Evolutionary conservation across 2,113 vertebrate species (phyloP).

Genomic region (Eublepharis macularius): DNA sequence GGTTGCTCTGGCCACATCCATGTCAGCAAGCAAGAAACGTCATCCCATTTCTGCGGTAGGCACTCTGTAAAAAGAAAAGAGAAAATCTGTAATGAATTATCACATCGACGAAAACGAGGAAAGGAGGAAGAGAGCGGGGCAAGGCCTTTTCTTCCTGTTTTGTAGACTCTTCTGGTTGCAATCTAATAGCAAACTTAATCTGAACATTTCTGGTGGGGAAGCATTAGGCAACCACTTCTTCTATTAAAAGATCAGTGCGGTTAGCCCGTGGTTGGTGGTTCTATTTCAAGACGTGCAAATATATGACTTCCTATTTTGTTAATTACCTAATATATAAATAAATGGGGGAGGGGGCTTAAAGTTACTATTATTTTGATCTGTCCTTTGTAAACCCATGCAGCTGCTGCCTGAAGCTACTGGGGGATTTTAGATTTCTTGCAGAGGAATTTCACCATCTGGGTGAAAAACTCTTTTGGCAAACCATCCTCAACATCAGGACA

Average conservation of each 20-base stretch:
- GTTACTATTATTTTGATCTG: conserved; percentile 51
- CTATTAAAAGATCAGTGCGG: conserved; percentile 76
- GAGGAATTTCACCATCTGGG: conserved; percentile 50
- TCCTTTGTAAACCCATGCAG: conserved; percentile 61
- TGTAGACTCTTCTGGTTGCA: conserved; percentile 65
- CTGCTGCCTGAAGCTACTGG: conserved; percentile 62
- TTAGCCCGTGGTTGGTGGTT: conserved; percentile 77
- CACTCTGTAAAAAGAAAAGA: conserved; percentile 76
- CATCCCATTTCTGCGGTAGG: conserved; percentile 89
- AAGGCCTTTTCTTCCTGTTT: conserved; percentile 71
- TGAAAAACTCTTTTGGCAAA: conserved; percentile 42
- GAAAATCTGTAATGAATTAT: conserved; percentile 81
- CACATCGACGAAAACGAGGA: conserved; percentile 66
- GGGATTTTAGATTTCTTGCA: conserved; percentile 60
- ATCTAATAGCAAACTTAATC: conserved; percentile 62
- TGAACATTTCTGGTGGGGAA: conserved; percentile 71
- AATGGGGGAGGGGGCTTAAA: conserved; percentile 44
- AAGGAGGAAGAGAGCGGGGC: conserved; percentile 63
- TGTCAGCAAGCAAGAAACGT: conserved; percentile 90
- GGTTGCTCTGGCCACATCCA: conserved; percentile 55
- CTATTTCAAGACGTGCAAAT: conserved; percentile 72
- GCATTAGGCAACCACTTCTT: conserved; percentile 58
- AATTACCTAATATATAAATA: conserved; percentile 65
- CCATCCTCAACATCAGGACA: conserved; percentile 26
- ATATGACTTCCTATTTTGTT: conserved; percentile 64